Evolutionary conservation across 2,888 invertebrate species (phyloP), one percentile per base, ranked within the genome.

Genomic region (Athalia rosae): DNA sequence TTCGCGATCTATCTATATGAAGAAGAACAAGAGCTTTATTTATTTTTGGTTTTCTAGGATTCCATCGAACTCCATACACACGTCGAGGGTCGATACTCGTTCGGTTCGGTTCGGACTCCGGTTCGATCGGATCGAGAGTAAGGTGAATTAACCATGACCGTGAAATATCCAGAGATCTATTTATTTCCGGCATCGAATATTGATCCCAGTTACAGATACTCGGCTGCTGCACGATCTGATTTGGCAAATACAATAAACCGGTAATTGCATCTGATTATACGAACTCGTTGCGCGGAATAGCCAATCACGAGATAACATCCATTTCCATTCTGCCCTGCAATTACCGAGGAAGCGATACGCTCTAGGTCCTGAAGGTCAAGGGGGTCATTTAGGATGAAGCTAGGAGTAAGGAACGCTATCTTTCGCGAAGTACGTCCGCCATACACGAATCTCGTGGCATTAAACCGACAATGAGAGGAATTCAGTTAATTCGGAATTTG

Each of bases 181-280:
- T 28, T 28, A 28, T 28, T 28, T 28, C 28, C 28, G 28, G 28
- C 28, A 28, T 7, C 11, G 53, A 53, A 53, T n/a, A 11, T 53
- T 7, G n/a, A 53, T n/a, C 56, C 43, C 69, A 43, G n/a, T 71
- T 15, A 1, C 28, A 7, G 50, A 71, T 67, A 71, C 13, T n/a
- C 13, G 11, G 4, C n/a, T 4, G n/a, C 4, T 4, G 53, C 45
- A 56, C 43, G 9, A 56, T 71, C 71, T 58, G 58, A 11, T 58
- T 71, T n/a, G n/a, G 56, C 56, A 13, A 58, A 53, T 58, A n/a
- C 45, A n/a, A 13, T 71, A 71, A 45, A 6, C 28, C 15, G 9
- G 71, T 71, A 71, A 71, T 71, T 58, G 28, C 71, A 71, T 71
- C 56, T 43, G 71, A 71, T 71, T 71, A 58, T 71, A 71, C 58